Conservation (phyloP, 2,888 invertebrate genomes). For the Tridacna gigas region DNA sequence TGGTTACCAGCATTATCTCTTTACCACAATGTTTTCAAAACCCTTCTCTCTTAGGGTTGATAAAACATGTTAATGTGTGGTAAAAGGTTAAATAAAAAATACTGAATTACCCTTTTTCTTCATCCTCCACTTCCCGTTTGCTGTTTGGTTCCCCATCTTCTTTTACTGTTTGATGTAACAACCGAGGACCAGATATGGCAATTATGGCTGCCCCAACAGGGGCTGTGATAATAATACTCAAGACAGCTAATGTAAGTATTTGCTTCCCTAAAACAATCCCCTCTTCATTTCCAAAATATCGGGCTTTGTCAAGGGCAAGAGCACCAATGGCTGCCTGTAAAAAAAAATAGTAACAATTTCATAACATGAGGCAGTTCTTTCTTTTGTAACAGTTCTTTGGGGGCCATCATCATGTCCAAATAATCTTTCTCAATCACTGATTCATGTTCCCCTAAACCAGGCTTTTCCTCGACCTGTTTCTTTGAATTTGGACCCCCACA, state of each 20-base stretch:
- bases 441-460: too few relatives aligned
- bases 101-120: conserved; percentile 55
- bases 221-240: conserved; percentile 83
- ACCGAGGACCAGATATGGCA: conserved; percentile 72
- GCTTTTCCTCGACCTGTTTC: too few relatives aligned
- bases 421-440: too few relatives aligned
- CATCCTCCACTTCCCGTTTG: conserved; percentile 28
- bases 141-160: conserved; percentile 7
- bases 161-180: conserved; percentile 49
- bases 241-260: conserved; percentile 82
- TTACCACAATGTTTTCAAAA: too few relatives aligned
- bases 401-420: too few relatives aligned
- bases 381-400: too few relatives aligned
- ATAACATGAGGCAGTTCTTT: too few relatives aligned
- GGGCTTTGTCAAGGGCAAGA: conserved; percentile 83
- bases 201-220: conserved; percentile 82
- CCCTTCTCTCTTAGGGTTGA: too few relatives aligned
- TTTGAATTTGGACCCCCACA: too few relatives aligned
- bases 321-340: conserved; percentile 85
- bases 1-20: too few relatives aligned
- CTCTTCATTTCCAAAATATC: conserved; percentile 55
- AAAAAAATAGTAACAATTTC: background rate
- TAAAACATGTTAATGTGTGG: too few relatives aligned
- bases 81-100: background rate
- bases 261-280: conserved; percentile 71